phyloP scores from a whole-genome alignment of 2,113 vertebrate genomes.

The Cettia cetti region DNA sequence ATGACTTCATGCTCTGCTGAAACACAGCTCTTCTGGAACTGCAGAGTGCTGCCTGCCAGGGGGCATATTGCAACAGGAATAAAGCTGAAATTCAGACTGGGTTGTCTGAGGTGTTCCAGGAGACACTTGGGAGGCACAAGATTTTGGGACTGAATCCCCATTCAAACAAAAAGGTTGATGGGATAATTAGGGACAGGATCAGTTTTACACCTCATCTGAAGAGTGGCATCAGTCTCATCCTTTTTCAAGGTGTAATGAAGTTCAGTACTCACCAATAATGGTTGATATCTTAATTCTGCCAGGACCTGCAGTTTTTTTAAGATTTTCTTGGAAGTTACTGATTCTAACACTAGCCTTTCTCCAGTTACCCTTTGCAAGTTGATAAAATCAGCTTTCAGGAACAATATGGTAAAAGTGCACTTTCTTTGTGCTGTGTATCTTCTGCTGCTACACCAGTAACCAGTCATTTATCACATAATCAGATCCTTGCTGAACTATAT shows the following conservation, averaged over 20 bases:
- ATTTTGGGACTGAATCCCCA: not conserved
- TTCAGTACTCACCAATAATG: not conserved
- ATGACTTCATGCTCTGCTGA: not conserved
- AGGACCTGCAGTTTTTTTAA: not conserved
- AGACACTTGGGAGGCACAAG: not conserved
- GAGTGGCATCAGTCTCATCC: not conserved
- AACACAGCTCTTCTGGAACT: not conserved
- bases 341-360: not conserved
- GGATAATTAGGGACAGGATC: not conserved
- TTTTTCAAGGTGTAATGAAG: not conserved
- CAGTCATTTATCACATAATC: slow-evolving; percentile 13
- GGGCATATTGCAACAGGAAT: not conserved
- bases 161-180: not conserved
- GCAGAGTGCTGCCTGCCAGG: not conserved
- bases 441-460: not conserved
- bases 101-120: not conserved
- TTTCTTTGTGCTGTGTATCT: not conserved
- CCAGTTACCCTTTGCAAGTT: not conserved
- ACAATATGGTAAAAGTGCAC: not conserved
- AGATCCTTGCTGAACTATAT: slow-evolving; percentile 30
- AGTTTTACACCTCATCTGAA: not conserved
- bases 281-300: not conserved
- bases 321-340: not conserved
- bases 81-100: not conserved
- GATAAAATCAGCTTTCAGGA: not conserved